These are phyloP conservation scores for Chaetogeoica ovagalla DNA, from an alignment of 2,888 invertebrate species.

Conservation along the genomic window DNA sequence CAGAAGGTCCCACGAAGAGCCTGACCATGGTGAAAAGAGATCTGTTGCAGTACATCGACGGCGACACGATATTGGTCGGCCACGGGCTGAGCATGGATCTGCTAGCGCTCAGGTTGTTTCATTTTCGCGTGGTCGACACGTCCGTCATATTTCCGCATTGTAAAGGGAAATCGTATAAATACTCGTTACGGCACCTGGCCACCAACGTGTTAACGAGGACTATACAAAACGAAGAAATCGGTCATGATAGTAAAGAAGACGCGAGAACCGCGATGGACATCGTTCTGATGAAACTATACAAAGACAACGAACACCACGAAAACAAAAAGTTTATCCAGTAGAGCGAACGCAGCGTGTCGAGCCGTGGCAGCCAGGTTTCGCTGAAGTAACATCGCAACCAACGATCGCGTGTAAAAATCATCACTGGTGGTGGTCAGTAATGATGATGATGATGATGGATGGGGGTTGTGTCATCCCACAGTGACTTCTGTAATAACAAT, in stretches of 20 bases:
- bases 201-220: conserved; percentile 73
- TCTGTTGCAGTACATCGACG: conserved; percentile 75
- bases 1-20: conserved; percentile 65
- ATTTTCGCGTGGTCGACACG: conserved; percentile 85
- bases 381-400: too few species aligned
- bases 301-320: too few species aligned
- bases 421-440: too few species aligned
- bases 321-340: too few species aligned
- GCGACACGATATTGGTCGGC: conserved; percentile 88
- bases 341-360: too few species aligned
- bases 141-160: conserved; percentile 84
- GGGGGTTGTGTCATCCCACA: too few species aligned
- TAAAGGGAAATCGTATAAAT: conserved; percentile 78
- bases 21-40: conserved; percentile 82
- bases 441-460: too few species aligned
- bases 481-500: too few species aligned
- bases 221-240: conserved; percentile 75
- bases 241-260: conserved; percentile 94
- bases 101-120: conserved; percentile 80
- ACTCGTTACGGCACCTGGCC: conserved; percentile 79
- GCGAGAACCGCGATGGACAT: conserved; percentile 87
- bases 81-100: conserved; percentile 95
- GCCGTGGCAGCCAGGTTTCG: too few species aligned
- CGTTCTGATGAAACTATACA: conserved; percentile 77
- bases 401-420: too few species aligned